Evolutionary conservation across 1,140 invertebrate genomes (phyloP).

Genomic region (Drosophila bifasciata): DNA sequence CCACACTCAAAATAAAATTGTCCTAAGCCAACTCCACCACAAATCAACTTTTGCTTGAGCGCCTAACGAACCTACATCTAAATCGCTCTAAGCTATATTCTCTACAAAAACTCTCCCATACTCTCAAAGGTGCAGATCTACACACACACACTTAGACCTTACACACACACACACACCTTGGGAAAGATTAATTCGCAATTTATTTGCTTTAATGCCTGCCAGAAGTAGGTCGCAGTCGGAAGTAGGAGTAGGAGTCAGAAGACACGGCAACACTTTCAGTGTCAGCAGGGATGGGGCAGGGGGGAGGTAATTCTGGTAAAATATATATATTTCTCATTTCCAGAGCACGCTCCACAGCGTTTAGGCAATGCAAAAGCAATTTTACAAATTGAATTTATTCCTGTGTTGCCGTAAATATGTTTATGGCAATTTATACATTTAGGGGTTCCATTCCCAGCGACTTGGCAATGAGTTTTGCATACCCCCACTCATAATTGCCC

Average conservation of each 20-base stretch:
- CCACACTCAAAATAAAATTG: neutral
- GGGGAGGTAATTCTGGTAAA: constrained; percentile 51
- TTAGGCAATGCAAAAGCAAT: constrained; percentile 69
- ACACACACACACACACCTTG: constrained; percentile 47
- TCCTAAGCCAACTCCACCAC: neutral
- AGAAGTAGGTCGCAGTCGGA: constrained; percentile 2
- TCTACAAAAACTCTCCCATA: constrained; percentile 10
- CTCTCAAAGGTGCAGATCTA: neutral
- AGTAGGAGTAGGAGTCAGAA: constrained; percentile 9
- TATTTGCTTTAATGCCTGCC: constrained; percentile 71
- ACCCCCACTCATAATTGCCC: constrained; percentile 61
- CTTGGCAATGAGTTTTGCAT: neutral
- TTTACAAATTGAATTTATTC: constrained; percentile 80
- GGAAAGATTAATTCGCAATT: constrained; percentile 81
- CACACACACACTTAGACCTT: constrained; percentile 2
- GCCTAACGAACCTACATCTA: constrained; percentile 26
- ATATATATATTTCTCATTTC: constrained; percentile 67
- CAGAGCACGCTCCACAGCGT: constrained; percentile 25
- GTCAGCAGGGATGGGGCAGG: constrained; percentile 7
- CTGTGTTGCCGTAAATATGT: constrained; percentile 66
- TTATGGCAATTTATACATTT: constrained; percentile 79
- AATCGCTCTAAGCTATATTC: constrained; percentile 57
- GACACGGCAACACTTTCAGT: constrained; percentile 58
- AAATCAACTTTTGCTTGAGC: constrained; percentile 15
- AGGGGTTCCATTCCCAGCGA: constrained; percentile 17